Evolutionary conservation across 2,888 invertebrate species (phyloP).

Genomic region (Athripsodes cinereus): DNA sequence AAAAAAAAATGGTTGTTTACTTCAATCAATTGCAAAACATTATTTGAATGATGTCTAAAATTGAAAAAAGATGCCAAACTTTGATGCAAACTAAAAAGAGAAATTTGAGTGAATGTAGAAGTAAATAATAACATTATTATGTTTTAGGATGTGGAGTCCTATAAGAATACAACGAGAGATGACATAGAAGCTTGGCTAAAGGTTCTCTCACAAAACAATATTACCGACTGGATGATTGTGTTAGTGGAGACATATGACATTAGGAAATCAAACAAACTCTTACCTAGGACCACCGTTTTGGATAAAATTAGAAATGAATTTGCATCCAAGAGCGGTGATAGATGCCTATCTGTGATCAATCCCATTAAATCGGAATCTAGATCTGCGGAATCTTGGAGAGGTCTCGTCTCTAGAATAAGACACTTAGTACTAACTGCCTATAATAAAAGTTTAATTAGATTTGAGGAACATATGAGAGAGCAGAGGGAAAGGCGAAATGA

Average conservation of each 20-base stretch:
- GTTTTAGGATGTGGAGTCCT: conserved; percentile 82
- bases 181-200: conserved; percentile 87
- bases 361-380: conserved; percentile 85
- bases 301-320: conserved; percentile 94
- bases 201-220: conserved; percentile 64
- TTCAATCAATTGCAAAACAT: too few relatives aligned
- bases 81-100: too few relatives aligned
- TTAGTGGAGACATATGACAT: conserved; percentile 89
- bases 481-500: conserved; percentile 88
- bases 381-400: conserved; percentile 86
- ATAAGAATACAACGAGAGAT: conserved; percentile 81
- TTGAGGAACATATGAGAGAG: conserved; percentile 86
- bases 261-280: conserved; percentile 83
- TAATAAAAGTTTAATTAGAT: conserved; percentile 75
- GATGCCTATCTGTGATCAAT: conserved; percentile 87
- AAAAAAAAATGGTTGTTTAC: too few relatives aligned
- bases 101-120: too few relatives aligned
- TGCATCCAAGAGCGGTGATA: conserved; percentile 79
- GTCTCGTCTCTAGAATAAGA: conserved; percentile 75
- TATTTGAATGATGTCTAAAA: too few relatives aligned
- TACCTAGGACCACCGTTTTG: conserved; percentile 86
- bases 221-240: conserved; percentile 90
- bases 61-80: too few relatives aligned
- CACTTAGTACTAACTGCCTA: conserved; percentile 81
- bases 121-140: too few relatives aligned